Base-by-base conservation (phyloP, 1,140 invertebrate species). In the Hycleus phaleratus region DNA sequence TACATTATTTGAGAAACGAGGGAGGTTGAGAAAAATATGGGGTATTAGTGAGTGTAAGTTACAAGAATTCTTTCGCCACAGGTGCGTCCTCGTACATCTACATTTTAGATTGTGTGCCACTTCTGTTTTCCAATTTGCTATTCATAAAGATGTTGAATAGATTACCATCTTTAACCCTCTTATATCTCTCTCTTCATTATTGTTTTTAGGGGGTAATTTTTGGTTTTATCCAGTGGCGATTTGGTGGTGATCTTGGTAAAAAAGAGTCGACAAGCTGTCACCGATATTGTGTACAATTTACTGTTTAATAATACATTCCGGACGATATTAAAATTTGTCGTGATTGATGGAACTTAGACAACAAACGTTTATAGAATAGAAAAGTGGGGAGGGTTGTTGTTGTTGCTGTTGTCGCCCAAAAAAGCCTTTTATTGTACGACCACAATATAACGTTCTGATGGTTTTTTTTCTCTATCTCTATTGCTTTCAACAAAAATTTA, bases 271-370 rank as follows among this genome's bases (percentile, higher is more conserved):
- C 62, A 66, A 52, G 60, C 65, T 68, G 66, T 66, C 64, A 59
- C 56, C 56, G 59, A 58, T 66, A 66, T 68, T 68, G 66, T 68
- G 59, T 62, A 59, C 60, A 66, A 68, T 68, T 64, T 66, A 68
- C 63, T 66, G 66, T 49, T 46, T 64, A 57, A 66, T 67, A 70
- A 70, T 67, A 67, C 63, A 62, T 70, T 60, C 56, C 62, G 55
- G 40, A 66, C 64, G 68, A 70, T 70, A 70, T 70, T 70, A 70
- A 70, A 70, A 70, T 70, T 68, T 68, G 63, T 70, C 63, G 57
- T 70, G 68, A 70, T 70, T 70, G 68, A 70, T 70, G 68, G 64
- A 67, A 68, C 62, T 65, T 62, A 65, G 67, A 68, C 63, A 68
- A 65, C 66, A 68, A 68, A 61, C 54, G 61, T 56, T 59, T 54